Evolutionary conservation across 2,888 invertebrate genomes (phyloP).

Genomic region (Cotesia congregata): DNA sequence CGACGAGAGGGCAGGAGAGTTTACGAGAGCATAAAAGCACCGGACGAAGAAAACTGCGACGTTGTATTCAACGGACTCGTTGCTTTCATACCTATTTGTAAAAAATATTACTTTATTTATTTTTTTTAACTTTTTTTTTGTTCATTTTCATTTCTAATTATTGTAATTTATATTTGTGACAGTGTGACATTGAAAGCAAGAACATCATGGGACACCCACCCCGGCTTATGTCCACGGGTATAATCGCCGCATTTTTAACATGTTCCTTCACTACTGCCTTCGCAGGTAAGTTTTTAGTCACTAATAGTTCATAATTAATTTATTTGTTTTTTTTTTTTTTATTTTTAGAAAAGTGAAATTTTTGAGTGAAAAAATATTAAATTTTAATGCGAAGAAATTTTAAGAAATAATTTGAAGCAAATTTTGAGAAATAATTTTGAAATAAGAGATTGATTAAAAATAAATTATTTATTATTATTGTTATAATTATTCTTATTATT

Average conservation of each 20-base stretch:
- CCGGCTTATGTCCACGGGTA: slow-evolving; percentile 61
- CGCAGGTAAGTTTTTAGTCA: slow-evolving; percentile 56
- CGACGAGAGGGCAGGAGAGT: slow-evolving; percentile 50
- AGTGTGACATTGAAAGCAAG: slow-evolving; percentile 48
- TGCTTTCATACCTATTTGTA: slow-evolving; percentile 39
- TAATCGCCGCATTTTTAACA: slow-evolving; percentile 57
- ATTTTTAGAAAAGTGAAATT: not conserved
- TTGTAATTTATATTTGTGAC: slow-evolving; percentile 46
- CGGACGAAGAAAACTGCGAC: slow-evolving; percentile 64
- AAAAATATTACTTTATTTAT: not conserved
- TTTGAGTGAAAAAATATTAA: not conserved
- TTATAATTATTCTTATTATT: slow-evolving; percentile 21
- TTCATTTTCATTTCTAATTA: not conserved
- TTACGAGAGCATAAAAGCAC: slow-evolving; percentile 68
- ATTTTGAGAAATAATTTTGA: not conserved
- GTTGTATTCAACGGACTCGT: slow-evolving; percentile 64
- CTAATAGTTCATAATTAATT: not conserved
- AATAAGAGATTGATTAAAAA: not conserved
- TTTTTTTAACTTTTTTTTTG: not conserved
- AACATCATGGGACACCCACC: slow-evolving; percentile 64
- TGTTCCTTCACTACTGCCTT: slow-evolving; percentile 52
- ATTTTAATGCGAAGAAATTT: not conserved
- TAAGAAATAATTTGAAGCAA: not conserved
- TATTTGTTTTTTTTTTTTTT: not conserved
- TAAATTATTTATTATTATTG: slow-evolving; percentile 8